phyloP scores from a whole-genome alignment of 1,140 invertebrate genomes.

The Chrysoperla carnea region DNA sequence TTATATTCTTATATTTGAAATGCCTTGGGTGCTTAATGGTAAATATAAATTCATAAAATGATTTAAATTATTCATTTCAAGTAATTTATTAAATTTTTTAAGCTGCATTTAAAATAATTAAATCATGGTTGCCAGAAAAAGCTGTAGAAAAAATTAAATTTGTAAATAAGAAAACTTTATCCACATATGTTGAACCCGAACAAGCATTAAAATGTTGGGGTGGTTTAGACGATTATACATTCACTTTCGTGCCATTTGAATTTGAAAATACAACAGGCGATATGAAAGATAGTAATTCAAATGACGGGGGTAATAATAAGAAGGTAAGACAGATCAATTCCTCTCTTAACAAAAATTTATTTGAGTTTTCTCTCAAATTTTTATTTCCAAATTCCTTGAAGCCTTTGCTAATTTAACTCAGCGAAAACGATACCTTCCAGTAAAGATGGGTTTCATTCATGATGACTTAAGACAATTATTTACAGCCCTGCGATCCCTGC shows the following conservation, averaged over 20 bases:
- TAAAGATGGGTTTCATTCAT: too few relatives aligned
- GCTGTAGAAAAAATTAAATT: conserved; percentile 83
- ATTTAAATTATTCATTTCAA: neutral
- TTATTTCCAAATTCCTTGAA: too few relatives aligned
- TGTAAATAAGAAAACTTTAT: conserved; percentile 58
- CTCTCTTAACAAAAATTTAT: conserved; percentile 1
- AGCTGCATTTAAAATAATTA: conserved; percentile 89
- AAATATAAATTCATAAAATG: conserved; percentile 14
- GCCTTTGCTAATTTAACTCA: too few relatives aligned
- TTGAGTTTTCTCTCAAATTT: too few relatives aligned
- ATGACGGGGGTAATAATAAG: conserved; percentile 22
- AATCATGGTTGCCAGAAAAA: conserved; percentile 71
- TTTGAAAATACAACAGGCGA: too few relatives aligned
- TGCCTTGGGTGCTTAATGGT: conserved; percentile 89
- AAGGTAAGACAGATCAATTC: conserved; percentile 24
- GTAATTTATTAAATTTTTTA: conserved; percentile 14
- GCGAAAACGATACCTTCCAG: too few relatives aligned
- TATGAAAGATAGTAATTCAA: conserved; percentile 24
- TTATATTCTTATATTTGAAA: conserved; percentile 82
- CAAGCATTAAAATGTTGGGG: conserved; percentile 69
- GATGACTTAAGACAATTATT: too few relatives aligned
- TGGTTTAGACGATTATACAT: conserved; percentile 59
- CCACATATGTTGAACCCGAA: conserved; percentile 55
- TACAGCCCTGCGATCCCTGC: too few relatives aligned
- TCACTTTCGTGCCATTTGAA: conserved; percentile 38